Evolutionary conservation across 2,113 vertebrate genomes (phyloP).

Genomic region (Daphoenositta chrysoptera): DNA sequence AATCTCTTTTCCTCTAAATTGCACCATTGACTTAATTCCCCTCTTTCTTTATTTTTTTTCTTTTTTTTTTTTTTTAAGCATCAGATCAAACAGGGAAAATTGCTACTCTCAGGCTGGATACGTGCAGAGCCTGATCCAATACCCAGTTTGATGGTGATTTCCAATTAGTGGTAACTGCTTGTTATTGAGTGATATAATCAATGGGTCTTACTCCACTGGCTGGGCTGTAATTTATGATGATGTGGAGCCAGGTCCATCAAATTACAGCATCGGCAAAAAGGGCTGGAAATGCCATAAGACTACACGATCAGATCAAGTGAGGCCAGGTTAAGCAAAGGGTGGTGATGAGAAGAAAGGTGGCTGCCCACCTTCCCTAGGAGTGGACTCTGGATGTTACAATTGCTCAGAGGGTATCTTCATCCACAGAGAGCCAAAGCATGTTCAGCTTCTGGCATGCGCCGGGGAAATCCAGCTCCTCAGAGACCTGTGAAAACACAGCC

Average conservation of each 20-base stretch:
- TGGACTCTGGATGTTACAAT: background rate
- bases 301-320: background rate
- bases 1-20: background rate
- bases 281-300: background rate
- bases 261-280: background rate
- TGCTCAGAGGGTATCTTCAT: background rate
- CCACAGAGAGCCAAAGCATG: background rate
- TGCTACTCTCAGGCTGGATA: background rate
- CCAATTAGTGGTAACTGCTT: slow-evolving; percentile 56
- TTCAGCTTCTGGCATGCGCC: background rate
- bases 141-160: slow-evolving; percentile 42
- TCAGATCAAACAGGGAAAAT: slow-evolving; percentile 40
- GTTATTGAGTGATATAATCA: slow-evolving; percentile 66
- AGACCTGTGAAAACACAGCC: background rate
- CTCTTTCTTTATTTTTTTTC: background rate
- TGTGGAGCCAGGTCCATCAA: slow-evolving; percentile 15
- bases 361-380: background rate
- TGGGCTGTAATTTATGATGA: slow-evolving; percentile 56
- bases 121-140: background rate
- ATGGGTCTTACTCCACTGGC: slow-evolving; percentile 41
- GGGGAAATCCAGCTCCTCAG: background rate
- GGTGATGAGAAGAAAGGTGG: background rate
- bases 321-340: background rate
- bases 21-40: background rate
- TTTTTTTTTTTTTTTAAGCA: background rate